Evolutionary conservation across 1,140 invertebrate species (phyloP), one percentile per base, ranked within the genome.

Genomic region (Colletes gigas): DNA sequence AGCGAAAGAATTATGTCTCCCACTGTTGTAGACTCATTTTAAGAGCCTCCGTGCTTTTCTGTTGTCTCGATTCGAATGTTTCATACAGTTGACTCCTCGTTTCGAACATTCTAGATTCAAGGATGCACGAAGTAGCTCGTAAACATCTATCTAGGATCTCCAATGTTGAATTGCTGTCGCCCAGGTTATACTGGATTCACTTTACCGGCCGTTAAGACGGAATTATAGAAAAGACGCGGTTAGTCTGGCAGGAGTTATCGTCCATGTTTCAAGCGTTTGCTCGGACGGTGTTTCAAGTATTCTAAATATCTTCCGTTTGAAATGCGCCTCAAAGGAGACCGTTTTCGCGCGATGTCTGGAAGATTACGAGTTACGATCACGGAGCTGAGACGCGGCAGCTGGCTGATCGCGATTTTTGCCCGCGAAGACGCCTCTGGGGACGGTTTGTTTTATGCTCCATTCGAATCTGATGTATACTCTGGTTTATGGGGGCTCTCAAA

Each of bases 161-260:
- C 52, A 6, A 5, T 69, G 39, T 62, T 9, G 15, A 70, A 17
- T 52, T 57, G 1, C 3, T 7, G 67, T 59, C 44, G 19, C 12
- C n/a, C 10, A 44, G 19, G 47, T 47, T 76, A 71, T 76, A 68
- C 41, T 17, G 41, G 60, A 84, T 81, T 84, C 57, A 73, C 69
- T 69, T 72, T 44, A 19, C 10, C 39, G 30, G 1, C 17, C 44
- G 44, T 76, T 59, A 55, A 57, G 57, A 30, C 17, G 30, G 50
- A 70, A 78, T 74, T 68, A 55, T 57, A 52, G 70, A 62, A 47
- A 39, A 70, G 47, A 4, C 17, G 41, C 41, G 71, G 62, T 75
- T 50, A 30, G n/a, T 41, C 41, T 19, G 1, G 8, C 2, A 5
- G 3, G 50, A 65, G n/a, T 57, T 72, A 47, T 21, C 44, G 54